phyloP scores from a whole-genome alignment of 2,888 invertebrate species.

The Conus canariensis region DNA sequence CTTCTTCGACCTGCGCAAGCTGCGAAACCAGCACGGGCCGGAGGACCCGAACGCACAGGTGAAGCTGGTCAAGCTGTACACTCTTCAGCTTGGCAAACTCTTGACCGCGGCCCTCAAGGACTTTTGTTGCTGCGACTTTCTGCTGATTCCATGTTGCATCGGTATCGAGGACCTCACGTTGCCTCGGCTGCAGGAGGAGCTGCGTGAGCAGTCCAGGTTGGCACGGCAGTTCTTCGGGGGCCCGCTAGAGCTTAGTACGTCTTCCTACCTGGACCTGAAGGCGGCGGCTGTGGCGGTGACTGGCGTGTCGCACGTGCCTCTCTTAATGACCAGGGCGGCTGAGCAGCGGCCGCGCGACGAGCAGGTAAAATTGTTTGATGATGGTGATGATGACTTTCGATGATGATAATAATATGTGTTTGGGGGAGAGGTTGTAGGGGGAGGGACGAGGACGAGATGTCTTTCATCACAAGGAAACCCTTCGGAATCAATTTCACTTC shows the following conservation, averaged over 20 bases:
- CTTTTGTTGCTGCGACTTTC: slow-evolving; percentile 32
- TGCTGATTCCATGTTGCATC: not conserved
- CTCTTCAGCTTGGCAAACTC: slow-evolving; percentile 4
- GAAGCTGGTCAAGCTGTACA: not conserved
- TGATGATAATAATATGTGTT: too few relatives aligned
- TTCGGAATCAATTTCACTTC: too few relatives aligned
- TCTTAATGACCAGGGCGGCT: not conserved
- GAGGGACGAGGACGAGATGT: too few relatives aligned
- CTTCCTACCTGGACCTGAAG: not conserved
- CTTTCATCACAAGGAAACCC: too few relatives aligned
- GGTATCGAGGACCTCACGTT: not conserved
- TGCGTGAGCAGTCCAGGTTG: not conserved
- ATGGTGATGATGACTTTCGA: not conserved
- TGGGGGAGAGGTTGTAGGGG: not conserved
- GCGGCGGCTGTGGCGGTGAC: not conserved
- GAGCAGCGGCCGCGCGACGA: too few relatives aligned
- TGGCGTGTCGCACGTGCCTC: not conserved
- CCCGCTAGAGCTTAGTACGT: not conserved
- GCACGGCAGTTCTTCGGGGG: not conserved
- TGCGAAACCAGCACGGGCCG: not conserved
- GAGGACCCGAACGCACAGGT: not conserved
- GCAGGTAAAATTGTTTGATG: too few relatives aligned
- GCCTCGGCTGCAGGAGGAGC: not conserved
- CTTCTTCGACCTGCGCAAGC: not conserved
- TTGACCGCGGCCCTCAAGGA: not conserved